These are phyloP conservation scores for Merops nubicus DNA, from an alignment of 2,113 vertebrate species.

Conservation along the genomic window DNA sequence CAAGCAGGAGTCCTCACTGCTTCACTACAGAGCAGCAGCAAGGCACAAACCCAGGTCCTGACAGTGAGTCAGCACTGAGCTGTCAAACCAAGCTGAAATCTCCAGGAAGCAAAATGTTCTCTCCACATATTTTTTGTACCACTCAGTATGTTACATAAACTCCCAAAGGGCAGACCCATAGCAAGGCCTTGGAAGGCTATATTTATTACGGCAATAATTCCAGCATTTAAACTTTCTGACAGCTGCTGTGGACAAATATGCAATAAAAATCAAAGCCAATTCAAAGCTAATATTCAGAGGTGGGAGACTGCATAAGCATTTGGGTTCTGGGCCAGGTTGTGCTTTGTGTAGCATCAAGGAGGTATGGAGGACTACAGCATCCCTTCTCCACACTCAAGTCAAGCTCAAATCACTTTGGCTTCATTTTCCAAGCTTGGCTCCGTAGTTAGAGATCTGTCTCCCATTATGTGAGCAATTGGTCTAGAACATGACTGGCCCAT, in stretches of 20 bases:
- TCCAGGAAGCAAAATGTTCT: conserved; percentile 43
- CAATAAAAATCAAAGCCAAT: conserved; percentile 22
- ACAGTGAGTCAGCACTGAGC: conserved; percentile 55
- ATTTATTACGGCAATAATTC: conserved; percentile 61
- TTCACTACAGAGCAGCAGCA: background rate
- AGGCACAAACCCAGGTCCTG: background rate
- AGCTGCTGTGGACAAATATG: conserved; percentile 56
- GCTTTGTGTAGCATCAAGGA: background rate
- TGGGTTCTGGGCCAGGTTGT: background rate
- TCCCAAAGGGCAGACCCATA: conserved; percentile 24
- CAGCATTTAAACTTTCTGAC: conserved; percentile 56
- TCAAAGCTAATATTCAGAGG: background rate
- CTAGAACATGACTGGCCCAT: background rate
- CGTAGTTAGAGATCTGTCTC: background rate
- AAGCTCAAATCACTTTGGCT: background rate
- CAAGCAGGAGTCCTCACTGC: background rate
- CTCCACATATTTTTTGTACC: conserved; percentile 14
- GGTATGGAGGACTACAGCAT: background rate
- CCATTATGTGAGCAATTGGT: background rate
- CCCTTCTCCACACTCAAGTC: background rate
- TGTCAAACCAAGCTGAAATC: conserved; percentile 14
- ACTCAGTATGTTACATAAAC: conserved; percentile 50
- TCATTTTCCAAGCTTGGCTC: background rate
- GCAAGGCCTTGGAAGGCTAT: conserved; percentile 40
- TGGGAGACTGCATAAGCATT: background rate